Conservation (phyloP, 2,113 vertebrate genomes). For the Gambusia affinis region DNA sequence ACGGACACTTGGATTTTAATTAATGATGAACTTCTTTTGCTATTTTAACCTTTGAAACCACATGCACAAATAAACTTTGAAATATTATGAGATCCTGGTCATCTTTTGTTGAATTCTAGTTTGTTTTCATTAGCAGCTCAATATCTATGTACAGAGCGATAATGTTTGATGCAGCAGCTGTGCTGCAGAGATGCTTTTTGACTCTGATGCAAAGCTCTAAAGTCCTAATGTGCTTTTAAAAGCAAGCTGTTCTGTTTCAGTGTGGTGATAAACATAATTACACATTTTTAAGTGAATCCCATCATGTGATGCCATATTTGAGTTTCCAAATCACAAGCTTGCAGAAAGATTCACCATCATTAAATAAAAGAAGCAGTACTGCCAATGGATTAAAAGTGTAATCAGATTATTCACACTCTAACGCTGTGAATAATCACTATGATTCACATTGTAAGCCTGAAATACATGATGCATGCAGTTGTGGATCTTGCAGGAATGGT, state of each 20-base stretch:
- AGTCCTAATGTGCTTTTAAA: conserved; percentile 4
- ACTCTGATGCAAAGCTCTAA: conserved; percentile 2
- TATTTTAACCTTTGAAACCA: not conserved
- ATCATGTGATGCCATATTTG: conserved; percentile 18
- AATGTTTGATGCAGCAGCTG: conserved; percentile 3
- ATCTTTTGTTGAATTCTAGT: not conserved
- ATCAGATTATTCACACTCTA: no score
- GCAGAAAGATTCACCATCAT: conserved; percentile 30
- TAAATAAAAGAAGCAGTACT: conserved; percentile 33
- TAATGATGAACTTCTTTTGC: not conserved
- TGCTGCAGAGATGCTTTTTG: conserved; percentile 8
- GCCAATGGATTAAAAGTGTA: no score
- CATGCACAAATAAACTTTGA: not conserved
- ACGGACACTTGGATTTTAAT: not conserved
- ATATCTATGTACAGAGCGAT: not conserved
- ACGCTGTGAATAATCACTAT: no score
- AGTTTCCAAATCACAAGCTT: not conserved
- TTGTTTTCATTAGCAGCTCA: not conserved
- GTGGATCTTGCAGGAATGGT: no score
- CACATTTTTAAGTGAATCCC: conserved; percentile 4
- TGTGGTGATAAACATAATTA: conserved; percentile 7
- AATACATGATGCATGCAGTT: no score
- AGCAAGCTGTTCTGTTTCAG: conserved; percentile 10
- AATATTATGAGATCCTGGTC: not conserved
- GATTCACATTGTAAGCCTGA: no score